Evolutionary conservation across 2,113 vertebrate species (phyloP), one percentile per base, ranked within the genome.

Genomic region (Microcebus lehilahytsara): DNA sequence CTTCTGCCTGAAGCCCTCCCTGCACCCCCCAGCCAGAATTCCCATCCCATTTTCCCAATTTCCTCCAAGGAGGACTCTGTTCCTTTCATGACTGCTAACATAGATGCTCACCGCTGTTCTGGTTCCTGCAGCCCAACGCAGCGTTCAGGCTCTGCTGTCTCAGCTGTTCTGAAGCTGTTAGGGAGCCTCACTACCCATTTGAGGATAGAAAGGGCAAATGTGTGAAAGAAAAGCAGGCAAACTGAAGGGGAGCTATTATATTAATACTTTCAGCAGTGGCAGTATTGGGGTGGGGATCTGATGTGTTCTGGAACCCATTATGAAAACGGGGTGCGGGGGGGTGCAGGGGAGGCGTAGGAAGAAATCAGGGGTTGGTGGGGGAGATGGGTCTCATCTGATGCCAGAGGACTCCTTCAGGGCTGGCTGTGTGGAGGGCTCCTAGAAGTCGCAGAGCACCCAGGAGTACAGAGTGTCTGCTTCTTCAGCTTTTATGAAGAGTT

Each of bases 401-500:
- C 2, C 11, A 51, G 32, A 88, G 2, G 32, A 34, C 27, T 60
- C 74, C 58, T 30, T 69, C 10, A 30, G 37, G 40, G 20, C 20
- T 1, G 1, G 0, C 13, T 12, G 2, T 13, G n/a, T 49, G 27
- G 49, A 51, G 34, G 66, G 34, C 53, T 66, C 3, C 20, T 5
- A 4, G 40, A 67, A 40, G 25, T 42, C 23, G 34, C 27, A 32
- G 46, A 23, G 9, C 16, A 46, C n/a, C 77, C 22, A 53, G 51
- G 49, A 58, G 37, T 16, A 74, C 6, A 10, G 46, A 78, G 7
- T 56, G 27, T n/a, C 12, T 85, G 12, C 75, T 40, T 51, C 46
- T 90, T 64, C 14, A 49, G 80, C 37, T 87, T 81, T 83, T 51
- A 66, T 86, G 56, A 64, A n/a, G 60, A 37, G 12, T 72, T 85